Evolutionary conservation across 2,888 invertebrate species (phyloP).

Genomic region (Villa cingulata): DNA sequence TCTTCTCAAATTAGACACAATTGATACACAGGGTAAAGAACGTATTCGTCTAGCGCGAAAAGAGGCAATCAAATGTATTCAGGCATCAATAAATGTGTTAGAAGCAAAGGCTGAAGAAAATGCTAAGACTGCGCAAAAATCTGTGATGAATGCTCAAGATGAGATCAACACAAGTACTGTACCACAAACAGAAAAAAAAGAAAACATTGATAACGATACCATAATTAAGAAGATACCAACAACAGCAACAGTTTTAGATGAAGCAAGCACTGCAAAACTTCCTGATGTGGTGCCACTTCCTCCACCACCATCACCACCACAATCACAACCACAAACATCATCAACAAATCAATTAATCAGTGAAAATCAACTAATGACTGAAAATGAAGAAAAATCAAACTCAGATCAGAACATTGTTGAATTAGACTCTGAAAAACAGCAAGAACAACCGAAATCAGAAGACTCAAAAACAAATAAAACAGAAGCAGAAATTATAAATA

Average conservation of each 20-base stretch:
- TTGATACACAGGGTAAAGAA: constrained; percentile 85
- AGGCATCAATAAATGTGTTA: constrained; percentile 69
- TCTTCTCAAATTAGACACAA: constrained; percentile 78
- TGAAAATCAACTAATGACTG: too few species aligned
- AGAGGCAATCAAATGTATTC: constrained; percentile 78
- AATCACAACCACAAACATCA: background rate
- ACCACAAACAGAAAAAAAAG: background rate
- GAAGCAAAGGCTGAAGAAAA: constrained; percentile 57
- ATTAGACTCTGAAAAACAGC: background rate
- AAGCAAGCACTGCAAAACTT: background rate
- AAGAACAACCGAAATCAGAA: background rate
- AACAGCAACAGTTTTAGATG: background rate
- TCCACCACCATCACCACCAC: constrained; percentile 2
- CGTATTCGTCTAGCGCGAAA: constrained; percentile 74
- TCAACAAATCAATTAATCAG: background rate
- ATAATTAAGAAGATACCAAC: background rate
- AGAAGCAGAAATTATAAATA: background rate
- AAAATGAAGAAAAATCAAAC: too few species aligned
- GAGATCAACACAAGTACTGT: background rate
- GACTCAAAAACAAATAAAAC: background rate
- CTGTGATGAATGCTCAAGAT: constrained; percentile 4
- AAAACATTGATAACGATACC: background rate
- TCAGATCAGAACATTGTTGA: too few species aligned
- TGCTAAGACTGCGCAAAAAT: constrained; percentile 18
- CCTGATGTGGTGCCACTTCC: constrained; percentile 2